phyloP scores from a whole-genome alignment of 1,140 invertebrate species.

The Lethrus apterus region DNA sequence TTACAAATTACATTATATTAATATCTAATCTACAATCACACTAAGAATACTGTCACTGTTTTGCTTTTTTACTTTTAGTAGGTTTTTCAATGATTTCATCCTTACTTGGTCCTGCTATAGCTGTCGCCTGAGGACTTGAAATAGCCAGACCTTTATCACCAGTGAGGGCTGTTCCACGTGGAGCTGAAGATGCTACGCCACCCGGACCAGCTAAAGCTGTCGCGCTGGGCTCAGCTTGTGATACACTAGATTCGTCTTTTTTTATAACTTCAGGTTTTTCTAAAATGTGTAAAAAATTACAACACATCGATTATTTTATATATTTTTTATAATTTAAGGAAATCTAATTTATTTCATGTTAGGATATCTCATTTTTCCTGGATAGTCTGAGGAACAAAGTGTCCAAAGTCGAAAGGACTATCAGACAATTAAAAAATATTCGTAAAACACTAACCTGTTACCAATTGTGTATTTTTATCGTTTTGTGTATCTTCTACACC shows the following conservation, averaged over 20 bases:
- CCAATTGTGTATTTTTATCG: too few species aligned
- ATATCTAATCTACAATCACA: background rate
- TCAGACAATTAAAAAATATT: too few species aligned
- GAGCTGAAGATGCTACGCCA: conserved; percentile 42
- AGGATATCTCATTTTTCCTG: too few species aligned
- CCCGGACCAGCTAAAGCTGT: conserved; percentile 44
- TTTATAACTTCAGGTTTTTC: conserved; percentile 19
- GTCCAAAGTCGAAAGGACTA: too few species aligned
- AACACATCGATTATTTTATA: conserved; percentile 8
- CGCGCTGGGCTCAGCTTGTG: conserved; percentile 42
- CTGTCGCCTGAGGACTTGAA: conserved; percentile 43
- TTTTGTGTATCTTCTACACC: too few species aligned
- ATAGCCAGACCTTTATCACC: conserved; percentile 43
- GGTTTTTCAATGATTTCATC: conserved; percentile 23
- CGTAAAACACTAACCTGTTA: too few species aligned
- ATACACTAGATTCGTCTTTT: conserved; percentile 36
- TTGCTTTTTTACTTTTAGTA: conserved; percentile 15
- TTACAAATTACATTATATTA: too few species aligned
- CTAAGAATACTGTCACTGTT: conserved; percentile 9
- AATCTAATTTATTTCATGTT: too few species aligned
- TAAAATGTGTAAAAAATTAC: conserved; percentile 11
- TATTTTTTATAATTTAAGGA: too few species aligned
- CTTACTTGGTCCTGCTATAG: conserved; percentile 40
- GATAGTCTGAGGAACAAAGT: too few species aligned
- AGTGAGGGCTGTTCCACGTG: conserved; percentile 42